Evolutionary conservation across 2,797 vertebrate species (phyloP).

Genomic region (Xiphophorus birchmanni): DNA sequence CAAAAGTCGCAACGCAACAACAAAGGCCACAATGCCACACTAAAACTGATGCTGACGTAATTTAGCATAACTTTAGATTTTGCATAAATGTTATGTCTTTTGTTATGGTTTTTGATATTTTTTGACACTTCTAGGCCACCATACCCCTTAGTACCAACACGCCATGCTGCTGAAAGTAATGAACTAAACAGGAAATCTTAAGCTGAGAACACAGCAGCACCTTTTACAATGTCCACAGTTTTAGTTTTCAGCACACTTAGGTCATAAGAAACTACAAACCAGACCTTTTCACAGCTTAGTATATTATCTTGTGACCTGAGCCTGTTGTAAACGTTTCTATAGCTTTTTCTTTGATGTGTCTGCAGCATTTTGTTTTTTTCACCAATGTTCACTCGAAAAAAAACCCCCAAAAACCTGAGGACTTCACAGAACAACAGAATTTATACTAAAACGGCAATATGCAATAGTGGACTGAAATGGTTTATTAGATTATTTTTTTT

Average conservation of each 20-base stretch:
- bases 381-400: background rate
- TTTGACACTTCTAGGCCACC: background rate
- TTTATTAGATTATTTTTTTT: background rate
- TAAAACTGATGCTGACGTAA: background rate
- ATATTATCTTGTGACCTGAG: background rate
- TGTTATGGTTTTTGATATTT: background rate
- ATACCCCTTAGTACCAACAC: background rate
- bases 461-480: background rate
- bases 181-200: background rate
- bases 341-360: background rate
- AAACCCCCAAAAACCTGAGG: too few species aligned
- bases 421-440: background rate
- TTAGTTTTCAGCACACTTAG: background rate
- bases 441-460: background rate
- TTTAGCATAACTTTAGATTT: background rate
- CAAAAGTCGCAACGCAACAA: background rate
- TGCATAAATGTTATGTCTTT: background rate
- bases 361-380: background rate
- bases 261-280: background rate
- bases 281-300: background rate
- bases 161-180: background rate
- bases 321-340: background rate
- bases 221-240: background rate
- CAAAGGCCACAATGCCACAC: background rate
- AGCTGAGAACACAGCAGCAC: background rate